These are phyloP conservation scores for Pocillopora verrucosa DNA, from an alignment of 64 coral and sea anemone species.

Conservation along the genomic window DNA sequence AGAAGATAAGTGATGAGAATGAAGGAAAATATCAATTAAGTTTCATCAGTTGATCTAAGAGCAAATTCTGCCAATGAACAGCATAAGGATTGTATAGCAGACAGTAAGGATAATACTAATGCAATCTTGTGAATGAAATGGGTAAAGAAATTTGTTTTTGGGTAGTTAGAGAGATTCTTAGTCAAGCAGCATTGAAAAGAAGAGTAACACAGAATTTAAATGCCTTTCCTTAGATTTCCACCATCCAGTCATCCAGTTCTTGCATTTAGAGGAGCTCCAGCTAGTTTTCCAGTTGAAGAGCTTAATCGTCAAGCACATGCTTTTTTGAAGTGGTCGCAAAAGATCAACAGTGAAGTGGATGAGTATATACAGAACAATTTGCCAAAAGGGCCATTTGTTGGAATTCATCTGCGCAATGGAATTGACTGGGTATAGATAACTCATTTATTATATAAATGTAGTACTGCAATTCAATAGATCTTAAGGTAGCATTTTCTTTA, in stretches of 20 bases:
- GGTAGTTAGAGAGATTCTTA: too few relatives aligned
- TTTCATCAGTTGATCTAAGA: too few relatives aligned
- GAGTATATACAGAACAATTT: constrained; percentile 40
- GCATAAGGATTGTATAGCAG: too few relatives aligned
- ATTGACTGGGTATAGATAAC: constrained; percentile 72
- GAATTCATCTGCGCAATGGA: constrained; percentile 88
- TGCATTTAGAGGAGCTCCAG: constrained; percentile 80
- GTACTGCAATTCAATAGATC: too few relatives aligned
- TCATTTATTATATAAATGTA: not conserved
- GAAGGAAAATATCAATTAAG: too few relatives aligned
- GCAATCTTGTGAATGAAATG: too few relatives aligned
- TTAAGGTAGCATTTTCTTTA: too few relatives aligned
- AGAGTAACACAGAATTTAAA: not conserved
- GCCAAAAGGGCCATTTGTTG: constrained; percentile 70
- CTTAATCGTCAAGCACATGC: constrained; percentile 53
- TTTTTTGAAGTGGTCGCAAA: constrained; percentile 74
- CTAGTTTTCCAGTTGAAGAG: constrained; percentile 62
- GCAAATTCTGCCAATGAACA: too few relatives aligned
- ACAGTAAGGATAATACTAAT: too few relatives aligned
- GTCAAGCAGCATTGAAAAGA: not conserved
- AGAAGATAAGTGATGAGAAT: too few relatives aligned
- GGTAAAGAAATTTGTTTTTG: too few relatives aligned
- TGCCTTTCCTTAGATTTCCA: constrained; percentile 49
- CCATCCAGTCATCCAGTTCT: constrained; percentile 73
- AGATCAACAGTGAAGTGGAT: constrained; percentile 49